Evolutionary conservation across 2,888 invertebrate species (phyloP), one percentile per base, ranked within the genome.

Genomic region (Drosophila eohydei): DNA sequence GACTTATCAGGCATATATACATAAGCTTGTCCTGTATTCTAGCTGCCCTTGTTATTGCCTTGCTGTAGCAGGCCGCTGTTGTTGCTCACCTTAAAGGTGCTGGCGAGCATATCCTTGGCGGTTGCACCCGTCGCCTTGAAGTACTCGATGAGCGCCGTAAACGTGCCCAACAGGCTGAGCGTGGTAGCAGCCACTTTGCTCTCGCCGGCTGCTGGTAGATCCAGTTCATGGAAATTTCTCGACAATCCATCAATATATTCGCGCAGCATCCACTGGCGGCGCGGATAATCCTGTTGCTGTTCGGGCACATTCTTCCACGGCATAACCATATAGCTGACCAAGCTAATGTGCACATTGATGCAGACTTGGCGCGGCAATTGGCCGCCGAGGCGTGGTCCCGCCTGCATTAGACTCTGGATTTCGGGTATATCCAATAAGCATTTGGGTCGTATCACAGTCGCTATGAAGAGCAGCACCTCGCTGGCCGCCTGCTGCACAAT

Each of bases 401-500:
- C 89, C 76, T 92, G 92, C 69, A 93, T 83, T 16, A 93, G 83
- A 69, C 90, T 91, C 46, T 91, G 87, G 43, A 93, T 91, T 65
- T 91, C 87, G 56, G 91, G 89, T 80, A 92, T 91, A 74, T 93
- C 92, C 62, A 93, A 74, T 64, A 93, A 84, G 71, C 89, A 92
- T 82, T 92, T 92, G 72, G 93, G 93, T 71, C 93, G 90, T 89
- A 93, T 91, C 89, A 91, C 91, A 88, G 93, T 91, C 74, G 93
- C 88, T 68, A 93, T 92, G 60, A 91, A 92, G 43, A 93, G 82
- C 66, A 93, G 82, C 75, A 93, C 82, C 87, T 93, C 83, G 86
- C 93, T 92, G 62, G 93, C 92, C 61, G 93, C 92, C 78, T 92
- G 88, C 66, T 91, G 91, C 14, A 93, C 91, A 51, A 93, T 85